These are phyloP conservation scores for Henricia sp. DNA, from an alignment of 53 echinoderm and acorn worm genomes.

Conservation along the genomic window DNA sequence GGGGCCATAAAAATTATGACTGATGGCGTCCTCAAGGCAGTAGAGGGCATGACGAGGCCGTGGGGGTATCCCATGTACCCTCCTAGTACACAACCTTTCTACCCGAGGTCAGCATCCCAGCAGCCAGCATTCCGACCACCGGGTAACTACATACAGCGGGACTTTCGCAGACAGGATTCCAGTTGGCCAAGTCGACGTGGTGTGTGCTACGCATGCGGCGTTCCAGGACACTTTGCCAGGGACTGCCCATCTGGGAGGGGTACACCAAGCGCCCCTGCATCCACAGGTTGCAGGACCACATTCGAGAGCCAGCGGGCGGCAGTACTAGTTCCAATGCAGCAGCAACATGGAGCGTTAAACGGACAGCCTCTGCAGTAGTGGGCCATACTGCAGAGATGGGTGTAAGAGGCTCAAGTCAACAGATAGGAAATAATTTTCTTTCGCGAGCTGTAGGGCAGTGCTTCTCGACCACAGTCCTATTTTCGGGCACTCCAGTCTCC, in stretches of 20 bases:
- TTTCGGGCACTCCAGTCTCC: neutral
- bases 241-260: neutral
- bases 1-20: neutral
- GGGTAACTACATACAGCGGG: neutral
- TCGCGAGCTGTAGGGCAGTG: conserved; percentile 35
- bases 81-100: neutral
- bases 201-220: conserved; percentile 22
- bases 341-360: neutral
- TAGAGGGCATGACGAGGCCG: neutral
- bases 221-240: conserved; percentile 8
- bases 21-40: conserved; percentile 10
- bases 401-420: neutral
- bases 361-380: neutral
- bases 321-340: neutral
- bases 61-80: conserved; percentile 5
- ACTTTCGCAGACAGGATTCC: neutral
- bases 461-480: neutral
- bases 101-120: neutral
- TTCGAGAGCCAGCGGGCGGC: too few species aligned
- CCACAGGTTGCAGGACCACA: too few species aligned
- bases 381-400: conserved; percentile 23
- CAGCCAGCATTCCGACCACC: neutral
- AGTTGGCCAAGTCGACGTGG: neutral
- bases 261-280: too few species aligned
- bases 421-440: neutral